A percentile compares a stretch with the other conserved stretches of the same genome.
These are phyloP conservation scores for Liparis tanakae DNA, from an alignment of 2,797 vertebrate species.

Conservation along the genomic window DNA sequence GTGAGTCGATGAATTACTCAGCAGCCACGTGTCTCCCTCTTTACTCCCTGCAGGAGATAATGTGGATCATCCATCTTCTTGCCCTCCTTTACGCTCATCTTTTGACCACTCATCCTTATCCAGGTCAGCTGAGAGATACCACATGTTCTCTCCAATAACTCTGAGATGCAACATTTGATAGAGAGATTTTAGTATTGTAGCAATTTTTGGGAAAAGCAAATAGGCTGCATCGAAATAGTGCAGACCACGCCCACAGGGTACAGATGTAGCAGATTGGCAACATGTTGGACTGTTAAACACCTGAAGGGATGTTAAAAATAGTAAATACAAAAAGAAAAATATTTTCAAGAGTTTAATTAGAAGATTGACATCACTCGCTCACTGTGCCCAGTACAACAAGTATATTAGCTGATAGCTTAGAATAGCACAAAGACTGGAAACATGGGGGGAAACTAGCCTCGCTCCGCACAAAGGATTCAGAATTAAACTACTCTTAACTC, in stretches of 20 bases:
- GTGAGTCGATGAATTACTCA: constrained; percentile 74
- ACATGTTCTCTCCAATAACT: constrained; percentile 42
- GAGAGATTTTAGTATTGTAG: neutral
- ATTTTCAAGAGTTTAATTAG: neutral
- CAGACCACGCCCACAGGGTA: neutral
- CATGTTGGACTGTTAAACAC: neutral
- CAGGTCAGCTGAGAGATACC: constrained; percentile 70
- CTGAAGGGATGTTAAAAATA: neutral
- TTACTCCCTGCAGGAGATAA: constrained; percentile 72
- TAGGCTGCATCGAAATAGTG: neutral
- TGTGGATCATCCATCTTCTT: constrained; percentile 76
- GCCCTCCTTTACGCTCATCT: constrained; percentile 71
- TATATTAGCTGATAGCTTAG: neutral
- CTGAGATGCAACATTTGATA: constrained; percentile 13
- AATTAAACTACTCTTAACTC: neutral
- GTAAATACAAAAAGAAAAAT: neutral
- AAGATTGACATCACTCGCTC: neutral
- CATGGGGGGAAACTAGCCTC: neutral
- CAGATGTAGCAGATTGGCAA: neutral
- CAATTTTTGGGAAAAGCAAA: neutral
- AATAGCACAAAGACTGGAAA: neutral
- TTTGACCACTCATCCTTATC: constrained; percentile 71
- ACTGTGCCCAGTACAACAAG: neutral
- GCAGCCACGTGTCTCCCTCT: constrained; percentile 65
- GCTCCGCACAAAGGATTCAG: neutral